Conservation (phyloP, 2,797 vertebrate genomes). For the Gallirallus australis region DNA sequence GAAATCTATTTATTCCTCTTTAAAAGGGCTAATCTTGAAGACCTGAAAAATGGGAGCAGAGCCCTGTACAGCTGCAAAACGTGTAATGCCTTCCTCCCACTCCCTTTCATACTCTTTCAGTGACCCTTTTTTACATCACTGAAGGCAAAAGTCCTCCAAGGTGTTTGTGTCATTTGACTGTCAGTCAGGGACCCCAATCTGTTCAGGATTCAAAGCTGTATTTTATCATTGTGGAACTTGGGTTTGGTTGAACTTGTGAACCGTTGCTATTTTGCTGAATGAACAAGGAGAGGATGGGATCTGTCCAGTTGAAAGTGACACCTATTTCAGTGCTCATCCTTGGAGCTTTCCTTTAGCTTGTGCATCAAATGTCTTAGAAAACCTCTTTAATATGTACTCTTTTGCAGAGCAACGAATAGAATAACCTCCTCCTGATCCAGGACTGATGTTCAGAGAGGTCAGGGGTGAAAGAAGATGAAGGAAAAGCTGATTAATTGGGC, state of each 20-base stretch:
- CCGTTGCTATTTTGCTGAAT: background rate
- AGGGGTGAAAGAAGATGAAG: background rate
- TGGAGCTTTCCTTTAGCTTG: background rate
- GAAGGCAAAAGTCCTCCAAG: background rate
- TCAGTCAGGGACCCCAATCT: background rate
- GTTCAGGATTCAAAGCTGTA: background rate
- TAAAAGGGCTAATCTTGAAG: background rate
- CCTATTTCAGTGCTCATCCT: background rate
- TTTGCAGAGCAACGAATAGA: background rate
- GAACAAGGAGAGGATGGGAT: background rate
- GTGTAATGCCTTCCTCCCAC: background rate
- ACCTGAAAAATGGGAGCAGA: background rate
- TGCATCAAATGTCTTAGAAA: background rate
- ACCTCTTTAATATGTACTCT: background rate
- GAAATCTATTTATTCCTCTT: background rate
- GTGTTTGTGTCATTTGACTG: background rate
- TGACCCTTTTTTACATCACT: background rate
- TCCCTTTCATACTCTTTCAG: background rate
- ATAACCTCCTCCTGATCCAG: background rate
- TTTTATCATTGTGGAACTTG: background rate
- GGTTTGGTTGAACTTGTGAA: background rate
- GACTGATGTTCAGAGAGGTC: background rate
- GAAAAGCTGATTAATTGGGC: background rate
- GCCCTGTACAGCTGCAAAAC: background rate
- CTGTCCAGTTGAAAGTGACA: background rate